Base-by-base conservation (phyloP, 2,797 vertebrate species). In the Knipowitschia caucasica region DNA sequence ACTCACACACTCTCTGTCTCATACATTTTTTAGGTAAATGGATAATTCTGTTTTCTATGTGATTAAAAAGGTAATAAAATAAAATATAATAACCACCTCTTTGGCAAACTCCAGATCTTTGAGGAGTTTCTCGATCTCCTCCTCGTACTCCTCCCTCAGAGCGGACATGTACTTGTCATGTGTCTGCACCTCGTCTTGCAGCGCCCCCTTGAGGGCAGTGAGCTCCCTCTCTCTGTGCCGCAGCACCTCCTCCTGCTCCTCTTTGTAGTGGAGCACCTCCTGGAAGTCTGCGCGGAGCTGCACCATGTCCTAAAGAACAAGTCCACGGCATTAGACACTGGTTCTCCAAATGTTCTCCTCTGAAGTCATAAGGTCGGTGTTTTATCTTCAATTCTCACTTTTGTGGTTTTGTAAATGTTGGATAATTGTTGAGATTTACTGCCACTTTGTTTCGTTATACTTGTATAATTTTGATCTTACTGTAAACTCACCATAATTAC, bases 171-270 rank as follows among this genome's bases (percentile, higher is more conserved):
- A 95, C 62, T 80, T 85, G 39, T 96, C 94, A 0, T 97, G 96
- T 40, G 84, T 93, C 59, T 93, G 91, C 26, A 98, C 92, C 74
- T 99, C 96, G 38, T 97, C 95, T 65, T 96, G 93, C 27, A 99
- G 80, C 1, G 91, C 95, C 38, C 92, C 95, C 73, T 94, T 94
- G 66, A 99, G 85, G 61, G 92, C 95, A 0, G 64, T 90, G 53
- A 99, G 92, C 42, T 99, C 95, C 2, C 92, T 86, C 68, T 97
- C 95, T 27, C 89, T 89, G 56, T 82, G 90, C 42, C 83, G 89
- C 70, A 99, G 69, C 56, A 92, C 73, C 31, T 97, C 94, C 75
- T 97, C 95, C 77, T 94, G 95, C 61, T 95, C 94, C 73, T 97
- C 94, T 71, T 93, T 94, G 20, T 87, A 71, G 3, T 89, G 78